Evolutionary conservation across 2,113 vertebrate species (phyloP).

Genomic region (Podiceps cristatus): DNA sequence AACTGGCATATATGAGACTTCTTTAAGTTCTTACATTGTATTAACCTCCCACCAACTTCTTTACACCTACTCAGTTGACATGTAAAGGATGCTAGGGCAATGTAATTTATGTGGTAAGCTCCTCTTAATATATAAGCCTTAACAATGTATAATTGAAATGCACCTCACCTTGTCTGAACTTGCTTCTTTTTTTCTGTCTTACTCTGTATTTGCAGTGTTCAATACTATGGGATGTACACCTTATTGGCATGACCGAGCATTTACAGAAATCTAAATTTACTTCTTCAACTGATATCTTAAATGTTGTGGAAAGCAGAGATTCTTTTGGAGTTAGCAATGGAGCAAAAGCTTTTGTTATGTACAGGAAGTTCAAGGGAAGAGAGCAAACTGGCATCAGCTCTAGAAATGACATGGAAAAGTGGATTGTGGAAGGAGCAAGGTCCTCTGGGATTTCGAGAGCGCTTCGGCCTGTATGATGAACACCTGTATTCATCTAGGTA

Average conservation of each 20-base stretch:
- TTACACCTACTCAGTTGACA: background rate
- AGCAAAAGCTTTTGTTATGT: background rate
- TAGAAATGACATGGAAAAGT: background rate
- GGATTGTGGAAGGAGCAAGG: background rate
- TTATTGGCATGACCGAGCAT: background rate
- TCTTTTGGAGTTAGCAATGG: background rate
- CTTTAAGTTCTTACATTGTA: background rate
- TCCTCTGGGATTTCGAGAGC: background rate
- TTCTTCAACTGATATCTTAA: background rate
- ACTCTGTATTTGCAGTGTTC: background rate
- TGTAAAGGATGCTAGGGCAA: background rate
- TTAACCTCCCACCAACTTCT: conserved; percentile 15
- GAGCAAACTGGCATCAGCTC: background rate
- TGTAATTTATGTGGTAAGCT: conserved; percentile 8
- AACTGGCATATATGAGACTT: background rate
- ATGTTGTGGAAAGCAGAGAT: background rate
- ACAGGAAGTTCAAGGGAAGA: background rate
- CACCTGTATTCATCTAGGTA: background rate
- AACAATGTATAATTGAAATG: conserved; percentile 20
- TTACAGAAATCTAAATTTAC: background rate
- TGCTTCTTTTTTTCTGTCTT: background rate
- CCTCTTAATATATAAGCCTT: conserved; percentile 19
- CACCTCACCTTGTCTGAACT: conserved; percentile 34
- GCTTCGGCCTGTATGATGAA: background rate
- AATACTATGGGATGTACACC: background rate